Evolutionary conservation across 1,140 invertebrate genomes (phyloP).

Genomic region (Babylonia areolata): DNA sequence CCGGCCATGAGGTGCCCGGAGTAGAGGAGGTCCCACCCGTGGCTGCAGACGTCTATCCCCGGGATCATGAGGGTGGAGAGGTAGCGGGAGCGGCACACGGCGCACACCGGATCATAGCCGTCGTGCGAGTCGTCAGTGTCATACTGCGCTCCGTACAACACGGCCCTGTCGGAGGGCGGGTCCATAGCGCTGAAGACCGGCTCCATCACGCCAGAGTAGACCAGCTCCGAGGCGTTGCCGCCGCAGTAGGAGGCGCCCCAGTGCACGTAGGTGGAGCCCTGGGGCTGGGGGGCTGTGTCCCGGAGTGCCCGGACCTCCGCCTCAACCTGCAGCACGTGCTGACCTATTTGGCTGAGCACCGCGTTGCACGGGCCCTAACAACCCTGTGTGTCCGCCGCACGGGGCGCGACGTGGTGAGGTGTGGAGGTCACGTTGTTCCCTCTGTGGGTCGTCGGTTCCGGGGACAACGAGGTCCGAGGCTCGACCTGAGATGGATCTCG

Average conservation of each 20-base stretch:
- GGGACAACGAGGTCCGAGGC: too few species aligned
- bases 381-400: too few species aligned
- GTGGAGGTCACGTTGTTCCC: too few species aligned
- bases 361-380: too few species aligned
- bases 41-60: constrained; percentile 30
- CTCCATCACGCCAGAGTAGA: background rate
- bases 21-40: constrained; percentile 51
- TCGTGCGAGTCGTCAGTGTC: constrained; percentile 55
- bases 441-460: too few species aligned
- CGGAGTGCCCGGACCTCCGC: too few species aligned
- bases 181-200: background rate
- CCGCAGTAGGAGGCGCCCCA: background rate
- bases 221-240: background rate
- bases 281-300: too few species aligned
- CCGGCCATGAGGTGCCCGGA: constrained; percentile 50
- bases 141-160: background rate
- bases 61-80: constrained; percentile 48
- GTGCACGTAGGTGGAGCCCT: background rate
- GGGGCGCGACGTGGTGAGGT: too few species aligned
- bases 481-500: too few species aligned
- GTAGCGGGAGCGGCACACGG: constrained; percentile 38
- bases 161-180: background rate
- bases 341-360: too few species aligned
- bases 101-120: constrained; percentile 77
- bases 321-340: too few species aligned